Base-by-base conservation (phyloP, 2,888 invertebrate species). In the Julus scandinavius region DNA sequence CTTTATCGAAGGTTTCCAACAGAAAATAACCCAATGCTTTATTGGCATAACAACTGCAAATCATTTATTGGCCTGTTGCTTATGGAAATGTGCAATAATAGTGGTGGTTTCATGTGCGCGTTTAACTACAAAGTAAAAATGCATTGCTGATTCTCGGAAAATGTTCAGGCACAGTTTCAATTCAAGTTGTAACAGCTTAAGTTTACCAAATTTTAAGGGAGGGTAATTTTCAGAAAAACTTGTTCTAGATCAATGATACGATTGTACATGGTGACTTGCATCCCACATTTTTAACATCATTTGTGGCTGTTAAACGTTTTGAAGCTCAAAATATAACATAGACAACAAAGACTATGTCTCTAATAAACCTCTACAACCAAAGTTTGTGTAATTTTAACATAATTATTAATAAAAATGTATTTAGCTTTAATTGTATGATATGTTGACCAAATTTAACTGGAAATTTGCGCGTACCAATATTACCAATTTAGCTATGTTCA, bases 201-300 rank as follows among this genome's bases (percentile, higher is more conserved):
- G n/a, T 63, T n/a, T n/a, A 63, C 11, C 63, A 63, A 63, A 63
- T 29, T 72, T 72, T 7, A 11, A 29, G 72, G 72, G 72, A 72
- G 72, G 72, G 7, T 6, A 72, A 72, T 72, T 72, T 72, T 72
- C 72, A 72, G 72, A 7, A 72, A 17, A 63, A 54, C 54, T 54
- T 63, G 63, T 63, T 63, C 15, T 54, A 54, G 2, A 63, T 2
- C n/a, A 17, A 6, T 29, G 72, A 72, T 20, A 72, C n/a, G 72
- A 11, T 72, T 72, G 72, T 72, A 72, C 72, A 63, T 72, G 72
- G 72, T 72, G 72, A 72, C 72, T 72, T 72, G 72, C 72, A 72
- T 72, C 7, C 20, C 20, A 72, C 29, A 29, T 72, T 72, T 11
- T 5, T 20, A 72, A 20, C 29, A n/a, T n/a, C n/a, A n/a, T n/a